Conservation (phyloP, 2,797 vertebrate species). For the Tapirus indicus region DNA sequence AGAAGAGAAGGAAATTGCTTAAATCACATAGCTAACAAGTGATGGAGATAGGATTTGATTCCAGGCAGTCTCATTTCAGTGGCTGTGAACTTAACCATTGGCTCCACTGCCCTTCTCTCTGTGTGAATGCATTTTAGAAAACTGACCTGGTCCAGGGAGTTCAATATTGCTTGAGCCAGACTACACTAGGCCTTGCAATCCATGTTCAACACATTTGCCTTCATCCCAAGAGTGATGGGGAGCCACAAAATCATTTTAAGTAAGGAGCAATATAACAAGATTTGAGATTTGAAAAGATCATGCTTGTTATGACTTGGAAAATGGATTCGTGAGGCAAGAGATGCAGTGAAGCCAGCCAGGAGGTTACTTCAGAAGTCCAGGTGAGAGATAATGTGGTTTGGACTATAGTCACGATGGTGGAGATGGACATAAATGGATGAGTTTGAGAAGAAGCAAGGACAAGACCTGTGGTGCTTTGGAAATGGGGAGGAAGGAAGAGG, state of each 20-base stretch:
- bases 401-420: neutral
- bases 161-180: neutral
- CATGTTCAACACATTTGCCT: neutral
- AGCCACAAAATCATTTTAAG: neutral
- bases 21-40: neutral
- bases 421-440: neutral
- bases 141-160: neutral
- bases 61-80: neutral
- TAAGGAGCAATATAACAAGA: neutral
- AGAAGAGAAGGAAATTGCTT: neutral
- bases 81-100: neutral
- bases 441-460: neutral
- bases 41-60: neutral
- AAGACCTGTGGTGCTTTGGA: neutral
- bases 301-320: neutral
- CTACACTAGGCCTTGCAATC: neutral
- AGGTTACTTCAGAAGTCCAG: neutral
- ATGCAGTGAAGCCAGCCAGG: neutral
- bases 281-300: neutral
- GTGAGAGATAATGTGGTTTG: neutral
- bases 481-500: neutral
- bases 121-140: neutral
- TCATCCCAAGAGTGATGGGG: neutral
- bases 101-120: neutral
- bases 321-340: neutral